Base-by-base conservation (phyloP, 2,888 invertebrate genomes). In the Trilocha varians region DNA sequence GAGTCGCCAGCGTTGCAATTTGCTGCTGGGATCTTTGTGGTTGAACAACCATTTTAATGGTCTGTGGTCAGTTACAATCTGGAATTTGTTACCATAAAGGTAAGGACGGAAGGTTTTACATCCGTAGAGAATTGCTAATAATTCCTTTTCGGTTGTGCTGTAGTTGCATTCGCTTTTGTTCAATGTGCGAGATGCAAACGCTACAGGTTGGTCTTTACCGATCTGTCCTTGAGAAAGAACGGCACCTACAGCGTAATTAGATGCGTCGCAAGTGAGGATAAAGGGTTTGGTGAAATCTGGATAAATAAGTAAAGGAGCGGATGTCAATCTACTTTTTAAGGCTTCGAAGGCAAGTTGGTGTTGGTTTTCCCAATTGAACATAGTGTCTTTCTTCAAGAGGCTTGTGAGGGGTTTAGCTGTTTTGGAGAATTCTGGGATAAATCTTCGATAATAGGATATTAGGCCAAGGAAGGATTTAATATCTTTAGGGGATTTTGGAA, bases 401-500 rank as follows among this genome's bases (percentile, higher is more conserved):
- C n/a, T n/a, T 13, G 34, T 34, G 1, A 18, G 18, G 8, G 18
- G 18, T 18, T 18, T 18, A 8, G 18, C 18, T 18, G 18, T 18
- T 18, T 18, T 18, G 5, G 18, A 18, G 18, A 18, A 32, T 4
- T 41, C 38, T n/a, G 34, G 25, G n/a, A 34, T 40, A 17, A 40
- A 43, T 32, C 34, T 33, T 5, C 43, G 33, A 17, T 43, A 43
- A 33, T 43, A 43, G 3, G 33, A 32, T 3, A 40, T 14, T 17
- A 34, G 14, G 3, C 41, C 41, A 5, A 41, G 17, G 16, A 37
- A 37, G 3, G 35, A 32, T 39, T 36, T 39, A 18, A 41, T 39
- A 14, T 44, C 41, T 18, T 39, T 43, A 1, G 39, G 36, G 17
- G 11, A 32, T 36, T 44, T 41, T 5, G 41, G 44, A 9, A 32